A percentile compares a stretch with the other conserved stretches of the same genome.
These are phyloP conservation scores for Hydrocynus forskahlii DNA, from an alignment of 2,797 vertebrate species.

Conservation along the genomic window DNA sequence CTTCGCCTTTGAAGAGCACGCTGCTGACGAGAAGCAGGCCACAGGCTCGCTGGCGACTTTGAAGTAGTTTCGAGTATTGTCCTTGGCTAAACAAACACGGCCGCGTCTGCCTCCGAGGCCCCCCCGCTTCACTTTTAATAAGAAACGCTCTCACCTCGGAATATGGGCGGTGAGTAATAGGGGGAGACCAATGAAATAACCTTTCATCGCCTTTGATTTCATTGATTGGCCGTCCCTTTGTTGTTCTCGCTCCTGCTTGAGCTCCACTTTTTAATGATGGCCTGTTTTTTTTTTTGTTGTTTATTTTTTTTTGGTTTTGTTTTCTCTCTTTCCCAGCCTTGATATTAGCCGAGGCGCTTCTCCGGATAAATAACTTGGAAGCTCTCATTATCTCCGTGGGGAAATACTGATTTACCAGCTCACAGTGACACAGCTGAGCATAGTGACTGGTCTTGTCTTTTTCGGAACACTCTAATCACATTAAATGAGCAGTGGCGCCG, in stretches of 20 bases:
- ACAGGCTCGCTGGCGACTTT: conserved; percentile 33
- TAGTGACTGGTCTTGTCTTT: not conserved
- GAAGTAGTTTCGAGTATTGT: conserved; percentile 51
- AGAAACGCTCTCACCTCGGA: conserved; percentile 6
- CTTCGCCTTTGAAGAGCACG: conserved; percentile 33
- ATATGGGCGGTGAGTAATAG: conserved; percentile 28
- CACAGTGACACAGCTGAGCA: conserved; percentile 14
- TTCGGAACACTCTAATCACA: conserved; percentile 11
- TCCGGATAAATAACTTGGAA: not conserved
- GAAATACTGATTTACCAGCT: conserved; percentile 16
- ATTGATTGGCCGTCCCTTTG: conserved; percentile 37
- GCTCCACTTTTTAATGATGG: conserved; percentile 11
- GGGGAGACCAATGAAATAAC: conserved; percentile 45
- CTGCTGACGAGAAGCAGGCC: conserved; percentile 19
- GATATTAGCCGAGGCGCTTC: not conserved
- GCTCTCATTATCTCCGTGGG: conserved; percentile 9
- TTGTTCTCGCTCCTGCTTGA: conserved; percentile 3
- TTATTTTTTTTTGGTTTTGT: no score
- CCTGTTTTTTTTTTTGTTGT: no score
- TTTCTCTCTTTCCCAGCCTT: not conserved
- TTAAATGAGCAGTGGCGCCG: conserved; percentile 13
- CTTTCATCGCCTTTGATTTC: conserved; percentile 46
- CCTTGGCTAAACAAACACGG: conserved; percentile 53
- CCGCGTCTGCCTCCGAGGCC: conserved; percentile 33
- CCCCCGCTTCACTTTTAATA: conserved; percentile 54